A percentile compares a stretch with the other conserved stretches of the same genome.
Conservation (phyloP, 2,888 invertebrate genomes). For the Agrotis ipsilon region DNA sequence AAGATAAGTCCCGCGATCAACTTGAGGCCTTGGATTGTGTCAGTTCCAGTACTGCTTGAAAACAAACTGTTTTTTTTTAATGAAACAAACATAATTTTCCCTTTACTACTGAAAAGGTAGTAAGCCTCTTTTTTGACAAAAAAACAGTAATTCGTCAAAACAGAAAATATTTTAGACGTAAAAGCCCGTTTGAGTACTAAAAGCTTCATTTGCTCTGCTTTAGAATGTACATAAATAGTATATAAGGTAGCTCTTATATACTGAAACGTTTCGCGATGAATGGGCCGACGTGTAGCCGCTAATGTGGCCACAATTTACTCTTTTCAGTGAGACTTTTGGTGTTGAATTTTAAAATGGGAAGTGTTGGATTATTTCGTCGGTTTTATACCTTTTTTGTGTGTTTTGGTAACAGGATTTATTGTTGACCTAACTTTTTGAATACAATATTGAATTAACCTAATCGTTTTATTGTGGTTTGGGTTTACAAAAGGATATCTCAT, state of each 20-base stretch:
- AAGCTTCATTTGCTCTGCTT: slow-evolving; percentile 44
- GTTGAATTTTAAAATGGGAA: slow-evolving; percentile 37
- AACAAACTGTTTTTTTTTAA: neutral
- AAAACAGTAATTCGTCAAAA: slow-evolving; percentile 7
- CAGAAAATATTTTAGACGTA: neutral
- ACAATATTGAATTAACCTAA: slow-evolving; percentile 1
- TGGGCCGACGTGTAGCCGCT: slow-evolving; percentile 41
- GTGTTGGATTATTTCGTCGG: slow-evolving; percentile 4
- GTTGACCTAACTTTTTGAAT: neutral
- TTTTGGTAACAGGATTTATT: neutral
- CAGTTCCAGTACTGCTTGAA: slow-evolving; percentile 1
- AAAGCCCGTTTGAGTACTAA: slow-evolving; percentile 15
- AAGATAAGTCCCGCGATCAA: too few relatives aligned
- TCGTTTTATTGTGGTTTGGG: neutral
- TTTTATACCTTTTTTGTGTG: slow-evolving; percentile 14
- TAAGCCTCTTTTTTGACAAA: neutral
- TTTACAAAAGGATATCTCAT: neutral
- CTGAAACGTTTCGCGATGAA: slow-evolving; percentile 47
- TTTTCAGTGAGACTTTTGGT: slow-evolving; percentile 24
- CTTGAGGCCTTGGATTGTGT: neutral
- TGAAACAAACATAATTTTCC: neutral
- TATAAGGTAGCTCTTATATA: slow-evolving; percentile 46
- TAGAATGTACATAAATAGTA: slow-evolving; percentile 48
- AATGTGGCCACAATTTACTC: slow-evolving; percentile 36
- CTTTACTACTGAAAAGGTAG: neutral